Conservation (phyloP, 2,113 vertebrate genomes). For the Macaca mulatta region DNA sequence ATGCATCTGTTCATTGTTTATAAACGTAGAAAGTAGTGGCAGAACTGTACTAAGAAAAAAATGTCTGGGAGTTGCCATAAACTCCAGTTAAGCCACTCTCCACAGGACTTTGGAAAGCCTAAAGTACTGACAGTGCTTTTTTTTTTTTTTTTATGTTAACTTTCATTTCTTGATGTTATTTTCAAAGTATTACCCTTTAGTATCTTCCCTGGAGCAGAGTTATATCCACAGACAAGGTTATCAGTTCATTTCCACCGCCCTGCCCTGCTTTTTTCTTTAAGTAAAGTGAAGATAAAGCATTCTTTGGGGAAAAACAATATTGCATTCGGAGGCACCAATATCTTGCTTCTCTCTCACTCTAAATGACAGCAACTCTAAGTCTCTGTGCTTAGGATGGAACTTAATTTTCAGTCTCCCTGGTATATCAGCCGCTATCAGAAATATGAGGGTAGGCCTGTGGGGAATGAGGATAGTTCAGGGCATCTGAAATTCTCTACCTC, state of each 20-base stretch:
- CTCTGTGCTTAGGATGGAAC: neutral
- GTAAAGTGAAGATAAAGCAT: neutral
- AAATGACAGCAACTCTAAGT: neutral
- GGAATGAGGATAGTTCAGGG: neutral
- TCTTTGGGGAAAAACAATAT: neutral
- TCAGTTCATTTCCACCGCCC: constrained; percentile 35
- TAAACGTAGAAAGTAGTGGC: neutral
- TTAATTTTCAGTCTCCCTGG: neutral
- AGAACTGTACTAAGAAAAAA: neutral
- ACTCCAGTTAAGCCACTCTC: constrained; percentile 20
- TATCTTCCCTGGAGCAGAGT: constrained; percentile 61
- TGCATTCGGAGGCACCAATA: neutral
- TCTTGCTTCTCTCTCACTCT: neutral
- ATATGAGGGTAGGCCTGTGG: neutral
- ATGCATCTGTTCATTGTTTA: neutral
- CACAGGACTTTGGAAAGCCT: constrained; percentile 25
- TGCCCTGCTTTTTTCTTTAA: constrained; percentile 7
- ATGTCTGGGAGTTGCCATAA: neutral
- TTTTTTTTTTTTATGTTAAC: constrained; percentile 10
- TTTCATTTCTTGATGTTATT: constrained; percentile 62
- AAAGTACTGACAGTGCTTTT: neutral
- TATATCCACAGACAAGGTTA: constrained; percentile 21
- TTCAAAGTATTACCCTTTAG: constrained; percentile 45
- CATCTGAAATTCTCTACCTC: neutral
- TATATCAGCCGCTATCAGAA: neutral